These are phyloP conservation scores for Neofelis nebulosa DNA, from an alignment of 2,113 vertebrate genomes.

Conservation along the genomic window DNA sequence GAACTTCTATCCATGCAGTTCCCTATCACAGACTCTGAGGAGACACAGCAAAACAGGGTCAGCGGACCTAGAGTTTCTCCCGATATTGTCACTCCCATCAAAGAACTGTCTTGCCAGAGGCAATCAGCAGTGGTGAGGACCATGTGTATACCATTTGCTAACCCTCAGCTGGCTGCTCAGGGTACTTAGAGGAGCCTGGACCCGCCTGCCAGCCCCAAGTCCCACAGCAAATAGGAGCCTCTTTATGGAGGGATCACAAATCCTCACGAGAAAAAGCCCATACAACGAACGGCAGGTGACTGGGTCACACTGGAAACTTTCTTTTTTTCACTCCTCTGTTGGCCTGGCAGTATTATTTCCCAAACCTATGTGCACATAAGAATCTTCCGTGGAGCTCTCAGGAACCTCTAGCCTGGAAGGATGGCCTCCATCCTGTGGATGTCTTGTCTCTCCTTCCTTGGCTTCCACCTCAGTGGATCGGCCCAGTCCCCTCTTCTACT, in stretches of 20 bases:
- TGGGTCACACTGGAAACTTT: not conserved
- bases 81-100: not conserved
- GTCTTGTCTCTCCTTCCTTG: not conserved
- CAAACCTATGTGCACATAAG: not conserved
- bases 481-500: not conserved
- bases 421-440: not conserved
- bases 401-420: not conserved
- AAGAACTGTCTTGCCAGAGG: not conserved
- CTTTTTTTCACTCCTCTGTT: slow-evolving; percentile 2
- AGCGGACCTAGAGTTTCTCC: not conserved
- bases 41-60: slow-evolving; percentile 44
- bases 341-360: not conserved
- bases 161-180: not conserved
- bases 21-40: slow-evolving; percentile 83
- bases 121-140: not conserved
- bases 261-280: not conserved
- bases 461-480: not conserved
- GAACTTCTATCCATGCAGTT: slow-evolving; percentile 91
- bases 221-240: not conserved
- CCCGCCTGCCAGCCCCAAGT: not conserved
- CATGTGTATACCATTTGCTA: not conserved
- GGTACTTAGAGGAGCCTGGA: not conserved
- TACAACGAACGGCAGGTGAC: fast-evolving
- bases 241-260: not conserved
- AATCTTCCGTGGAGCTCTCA: not conserved